Percentiles rank a stretch among this genome's conserved stretches.
These are phyloP conservation scores for Thunnus thynnus DNA, from an alignment of 2,113 vertebrate genomes.

Conservation along the genomic window DNA sequence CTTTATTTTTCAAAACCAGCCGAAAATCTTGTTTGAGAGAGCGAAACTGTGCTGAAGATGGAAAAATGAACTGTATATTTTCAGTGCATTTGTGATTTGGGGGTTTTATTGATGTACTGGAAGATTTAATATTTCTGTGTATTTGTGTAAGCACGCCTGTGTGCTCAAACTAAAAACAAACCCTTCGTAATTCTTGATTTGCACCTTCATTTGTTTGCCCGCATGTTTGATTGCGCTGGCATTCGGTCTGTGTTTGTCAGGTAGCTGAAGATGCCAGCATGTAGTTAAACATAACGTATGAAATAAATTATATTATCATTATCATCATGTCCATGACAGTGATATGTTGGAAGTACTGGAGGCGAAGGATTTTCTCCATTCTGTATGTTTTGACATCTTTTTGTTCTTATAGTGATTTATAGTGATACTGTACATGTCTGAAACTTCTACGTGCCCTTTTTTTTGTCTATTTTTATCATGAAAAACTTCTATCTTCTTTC, in stretches of 20 bases:
- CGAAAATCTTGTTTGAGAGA: not conserved
- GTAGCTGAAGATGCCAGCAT: conserved; percentile 39
- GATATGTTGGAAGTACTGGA: not conserved
- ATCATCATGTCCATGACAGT: conserved; percentile 1
- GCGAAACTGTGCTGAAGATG: not conserved
- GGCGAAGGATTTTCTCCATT: not conserved
- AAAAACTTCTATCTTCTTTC: not conserved
- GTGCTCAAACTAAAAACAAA: conserved; percentile 38
- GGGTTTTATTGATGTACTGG: conserved; percentile 38
- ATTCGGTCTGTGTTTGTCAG: conserved; percentile 23
- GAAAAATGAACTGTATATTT: conserved; percentile 31
- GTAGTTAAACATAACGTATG: conserved; percentile 33
- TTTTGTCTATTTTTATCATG: not conserved
- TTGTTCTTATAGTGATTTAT: not conserved
- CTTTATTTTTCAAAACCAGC: not conserved
- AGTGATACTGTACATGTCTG: no score
- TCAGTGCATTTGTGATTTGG: conserved; percentile 25
- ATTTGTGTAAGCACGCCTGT: conserved; percentile 21
- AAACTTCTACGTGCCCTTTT: not conserved
- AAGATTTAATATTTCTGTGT: conserved; percentile 37
- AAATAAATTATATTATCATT: conserved; percentile 27
- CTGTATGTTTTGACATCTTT: not conserved
- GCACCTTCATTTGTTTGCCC: conserved; percentile 41
- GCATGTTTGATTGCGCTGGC: conserved; percentile 48
- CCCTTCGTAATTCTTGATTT: conserved; percentile 37